Evolutionary conservation across 1,140 invertebrate species (phyloP).

Genomic region (Hylaeus anthracinus): DNA sequence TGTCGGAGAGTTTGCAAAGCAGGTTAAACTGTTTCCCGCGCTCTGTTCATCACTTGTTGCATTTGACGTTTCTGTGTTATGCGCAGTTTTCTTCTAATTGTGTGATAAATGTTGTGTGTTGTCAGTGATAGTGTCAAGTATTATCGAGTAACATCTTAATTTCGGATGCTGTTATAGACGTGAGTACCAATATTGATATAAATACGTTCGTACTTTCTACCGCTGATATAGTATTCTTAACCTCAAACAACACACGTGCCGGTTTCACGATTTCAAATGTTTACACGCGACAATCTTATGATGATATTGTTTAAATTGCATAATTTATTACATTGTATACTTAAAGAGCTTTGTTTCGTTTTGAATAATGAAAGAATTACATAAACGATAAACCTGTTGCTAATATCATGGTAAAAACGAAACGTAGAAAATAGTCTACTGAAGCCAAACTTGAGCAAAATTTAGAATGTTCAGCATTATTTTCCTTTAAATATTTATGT

Average conservation of each 20-base stretch:
- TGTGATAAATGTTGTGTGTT: not conserved
- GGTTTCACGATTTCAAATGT: not conserved
- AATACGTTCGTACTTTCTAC: not conserved
- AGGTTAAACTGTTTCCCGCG: conserved; percentile 33
- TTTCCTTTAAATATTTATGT: too few species aligned
- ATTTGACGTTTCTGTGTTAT: not conserved
- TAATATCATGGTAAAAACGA: not conserved
- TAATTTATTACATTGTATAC: not conserved
- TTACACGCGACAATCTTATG: not conserved
- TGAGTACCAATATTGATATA: conserved; percentile 1
- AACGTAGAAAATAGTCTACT: not conserved
- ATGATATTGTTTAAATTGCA: not conserved
- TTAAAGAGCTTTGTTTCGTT: not conserved
- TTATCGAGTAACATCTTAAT: not conserved
- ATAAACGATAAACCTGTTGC: not conserved
- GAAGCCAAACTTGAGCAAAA: too few species aligned
- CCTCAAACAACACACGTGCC: conserved; percentile 1
- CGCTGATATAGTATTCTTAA: not conserved
- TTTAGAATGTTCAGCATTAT: too few species aligned
- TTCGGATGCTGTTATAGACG: not conserved
- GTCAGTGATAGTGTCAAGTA: not conserved
- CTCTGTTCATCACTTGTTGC: conserved; percentile 51
- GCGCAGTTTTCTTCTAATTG: not conserved
- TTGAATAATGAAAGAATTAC: not conserved
- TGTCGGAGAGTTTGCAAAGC: conserved; percentile 10